phyloP scores from a whole-genome alignment of 2,888 invertebrate species.

The Zygothrica quintamaculata region DNA sequence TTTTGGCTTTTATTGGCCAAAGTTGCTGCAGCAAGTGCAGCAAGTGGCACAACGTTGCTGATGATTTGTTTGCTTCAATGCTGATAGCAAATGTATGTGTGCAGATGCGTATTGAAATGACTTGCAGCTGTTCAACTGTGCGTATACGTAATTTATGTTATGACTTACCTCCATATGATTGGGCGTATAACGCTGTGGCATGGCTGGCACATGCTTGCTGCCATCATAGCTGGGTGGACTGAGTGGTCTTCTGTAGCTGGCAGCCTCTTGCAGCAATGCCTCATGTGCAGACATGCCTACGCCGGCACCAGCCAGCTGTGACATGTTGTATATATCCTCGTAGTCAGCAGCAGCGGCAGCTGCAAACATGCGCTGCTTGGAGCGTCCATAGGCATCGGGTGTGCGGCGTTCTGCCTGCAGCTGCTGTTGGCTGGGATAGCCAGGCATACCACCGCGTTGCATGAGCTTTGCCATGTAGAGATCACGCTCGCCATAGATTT shows the following conservation, averaged over 20 bases:
- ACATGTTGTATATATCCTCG: constrained; percentile 89
- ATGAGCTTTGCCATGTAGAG: constrained; percentile 84
- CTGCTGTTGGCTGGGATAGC: constrained; percentile 65
- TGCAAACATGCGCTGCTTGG: constrained; percentile 85
- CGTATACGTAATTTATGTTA: constrained; percentile 17
- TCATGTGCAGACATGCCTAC: constrained; percentile 79
- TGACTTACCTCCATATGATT: constrained; percentile 84
- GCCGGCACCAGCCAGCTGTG: constrained; percentile 70
- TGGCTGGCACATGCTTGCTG: constrained; percentile 83
- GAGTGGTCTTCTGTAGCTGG: constrained; percentile 87
- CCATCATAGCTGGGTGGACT: constrained; percentile 86
- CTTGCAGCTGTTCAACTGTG: neutral
- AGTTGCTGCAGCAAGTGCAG: constrained; percentile 36
- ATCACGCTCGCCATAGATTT: constrained; percentile 83
- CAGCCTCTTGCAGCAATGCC: constrained; percentile 82
- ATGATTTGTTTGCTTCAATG: constrained; percentile 47
- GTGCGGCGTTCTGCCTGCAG: constrained; percentile 89
- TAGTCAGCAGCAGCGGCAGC: constrained; percentile 86
- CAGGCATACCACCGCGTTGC: constrained; percentile 78
- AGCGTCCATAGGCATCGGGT: constrained; percentile 92
- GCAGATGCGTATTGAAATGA: neutral
- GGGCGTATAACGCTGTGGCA: constrained; percentile 83
- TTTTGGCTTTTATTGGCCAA: constrained; percentile 37
- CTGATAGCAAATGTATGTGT: no score
- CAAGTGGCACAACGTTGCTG: constrained; percentile 42